Evolutionary conservation across 2,888 invertebrate genomes (phyloP).

Genomic region (Chironomus riparius): DNA sequence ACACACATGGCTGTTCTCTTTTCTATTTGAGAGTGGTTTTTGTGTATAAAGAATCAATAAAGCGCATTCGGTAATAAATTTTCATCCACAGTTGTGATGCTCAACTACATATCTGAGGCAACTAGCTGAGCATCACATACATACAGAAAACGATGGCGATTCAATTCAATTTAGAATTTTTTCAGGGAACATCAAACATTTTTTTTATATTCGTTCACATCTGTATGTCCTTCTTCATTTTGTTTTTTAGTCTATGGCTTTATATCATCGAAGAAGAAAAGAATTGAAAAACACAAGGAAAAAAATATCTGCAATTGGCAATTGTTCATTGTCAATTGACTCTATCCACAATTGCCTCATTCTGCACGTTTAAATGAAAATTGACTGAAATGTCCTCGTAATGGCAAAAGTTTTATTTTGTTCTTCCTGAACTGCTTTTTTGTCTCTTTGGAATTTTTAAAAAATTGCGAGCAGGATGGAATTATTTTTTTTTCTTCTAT

Average conservation of each 20-base stretch:
- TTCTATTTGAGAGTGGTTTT: no score
- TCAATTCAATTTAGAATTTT: conserved; percentile 10
- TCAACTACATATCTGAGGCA: neutral
- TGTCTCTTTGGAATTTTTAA: neutral
- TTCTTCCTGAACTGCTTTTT: neutral
- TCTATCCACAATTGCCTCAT: neutral
- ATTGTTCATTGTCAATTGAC: conserved; percentile 17
- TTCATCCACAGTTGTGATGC: neutral
- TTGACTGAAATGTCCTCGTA: neutral
- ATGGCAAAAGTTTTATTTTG: neutral
- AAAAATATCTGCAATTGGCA: conserved; percentile 19
- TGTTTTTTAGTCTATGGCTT: neutral
- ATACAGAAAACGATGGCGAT: neutral
- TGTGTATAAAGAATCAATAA: neutral
- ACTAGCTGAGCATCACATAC: neutral
- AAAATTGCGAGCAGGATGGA: neutral
- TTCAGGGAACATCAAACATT: neutral
- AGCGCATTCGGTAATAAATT: neutral
- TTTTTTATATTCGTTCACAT: neutral
- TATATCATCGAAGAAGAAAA: neutral
- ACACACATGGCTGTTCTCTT: no score
- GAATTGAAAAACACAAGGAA: neutral
- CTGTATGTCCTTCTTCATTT: neutral
- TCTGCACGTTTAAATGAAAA: neutral
- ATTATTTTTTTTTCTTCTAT: neutral